A percentile compares a stretch with the other conserved stretches of the same genome.
phyloP scores from a whole-genome alignment of 2,113 vertebrate genomes.

The Stegastes partitus region DNA sequence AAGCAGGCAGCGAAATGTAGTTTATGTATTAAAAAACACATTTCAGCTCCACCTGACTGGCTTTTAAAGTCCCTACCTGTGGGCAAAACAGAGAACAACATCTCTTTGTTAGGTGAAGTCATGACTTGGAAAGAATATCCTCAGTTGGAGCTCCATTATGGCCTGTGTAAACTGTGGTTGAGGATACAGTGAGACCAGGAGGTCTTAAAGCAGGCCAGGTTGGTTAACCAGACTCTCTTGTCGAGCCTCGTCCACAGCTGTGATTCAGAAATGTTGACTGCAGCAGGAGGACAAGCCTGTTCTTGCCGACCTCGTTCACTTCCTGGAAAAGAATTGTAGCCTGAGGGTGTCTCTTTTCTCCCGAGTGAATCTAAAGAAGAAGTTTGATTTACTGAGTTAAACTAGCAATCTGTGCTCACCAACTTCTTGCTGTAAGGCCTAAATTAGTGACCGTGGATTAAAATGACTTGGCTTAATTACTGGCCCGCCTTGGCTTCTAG shows the following conservation, averaged over 20 bases:
- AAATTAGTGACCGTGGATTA: constrained; percentile 14
- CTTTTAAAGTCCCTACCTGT: background rate
- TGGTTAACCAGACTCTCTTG: constrained; percentile 67
- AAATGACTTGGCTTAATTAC: constrained; percentile 12
- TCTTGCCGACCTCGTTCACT: constrained; percentile 51
- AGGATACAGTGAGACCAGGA: background rate
- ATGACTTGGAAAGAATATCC: background rate
- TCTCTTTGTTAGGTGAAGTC: background rate
- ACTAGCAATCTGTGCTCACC: constrained; percentile 7
- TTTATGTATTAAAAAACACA: background rate
- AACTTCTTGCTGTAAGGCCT: background rate
- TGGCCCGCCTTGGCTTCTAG: background rate
- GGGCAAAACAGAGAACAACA: background rate
- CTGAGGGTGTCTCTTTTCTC: constrained; percentile 35
- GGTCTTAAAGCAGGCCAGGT: constrained; percentile 15
- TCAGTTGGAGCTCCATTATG: constrained; percentile 28
- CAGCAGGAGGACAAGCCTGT: constrained; percentile 38
- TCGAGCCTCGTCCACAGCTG: constrained; percentile 33
- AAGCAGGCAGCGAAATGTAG: too few relatives aligned
- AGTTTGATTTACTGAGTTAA: constrained; percentile 20
- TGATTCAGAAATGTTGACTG: constrained; percentile 22
- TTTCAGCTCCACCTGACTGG: background rate
- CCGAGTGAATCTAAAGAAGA: background rate
- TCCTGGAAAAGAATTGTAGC: constrained; percentile 61
- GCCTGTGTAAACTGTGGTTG: constrained; percentile 57